These are phyloP conservation scores for Pardosa pseudoannulata DNA, from an alignment of 2,888 invertebrate species.

Conservation along the genomic window DNA sequence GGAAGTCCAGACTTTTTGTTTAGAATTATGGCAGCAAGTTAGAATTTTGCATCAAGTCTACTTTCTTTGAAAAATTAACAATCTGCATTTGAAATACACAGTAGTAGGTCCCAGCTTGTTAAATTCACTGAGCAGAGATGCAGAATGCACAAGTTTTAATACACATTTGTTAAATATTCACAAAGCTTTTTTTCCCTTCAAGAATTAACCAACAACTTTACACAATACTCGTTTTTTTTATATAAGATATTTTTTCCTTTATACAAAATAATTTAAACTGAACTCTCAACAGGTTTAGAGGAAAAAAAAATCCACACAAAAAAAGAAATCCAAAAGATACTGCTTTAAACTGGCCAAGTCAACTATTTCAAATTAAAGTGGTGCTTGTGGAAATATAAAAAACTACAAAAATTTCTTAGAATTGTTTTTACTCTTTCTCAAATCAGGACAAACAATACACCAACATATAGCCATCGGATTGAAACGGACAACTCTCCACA, in stretches of 20 bases:
- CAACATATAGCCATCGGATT: constrained; percentile 58
- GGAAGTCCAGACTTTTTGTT: neutral
- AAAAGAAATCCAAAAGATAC: neutral
- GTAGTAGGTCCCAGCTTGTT: too few species aligned
- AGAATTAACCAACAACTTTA: too few species aligned
- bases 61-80: too few species aligned
- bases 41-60: constrained; percentile 2
- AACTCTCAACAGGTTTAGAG: too few species aligned
- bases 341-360: constrained; percentile 10
- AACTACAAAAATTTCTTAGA: constrained; percentile 17
- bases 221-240: too few species aligned
- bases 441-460: constrained; percentile 12
- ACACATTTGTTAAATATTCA: too few species aligned
- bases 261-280: too few species aligned
- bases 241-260: too few species aligned
- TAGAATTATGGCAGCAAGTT: neutral
- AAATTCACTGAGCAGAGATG: too few species aligned
- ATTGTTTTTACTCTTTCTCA: constrained; percentile 23
- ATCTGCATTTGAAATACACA: too few species aligned
- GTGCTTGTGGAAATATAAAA: constrained; percentile 20
- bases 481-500: constrained; percentile 65
- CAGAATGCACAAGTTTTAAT: too few species aligned
- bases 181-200: too few species aligned
- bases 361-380: neutral
- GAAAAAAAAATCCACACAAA: neutral